Evolutionary conservation across 2,888 invertebrate species (phyloP).

Genomic region (Phytoseiulus persimilis): DNA sequence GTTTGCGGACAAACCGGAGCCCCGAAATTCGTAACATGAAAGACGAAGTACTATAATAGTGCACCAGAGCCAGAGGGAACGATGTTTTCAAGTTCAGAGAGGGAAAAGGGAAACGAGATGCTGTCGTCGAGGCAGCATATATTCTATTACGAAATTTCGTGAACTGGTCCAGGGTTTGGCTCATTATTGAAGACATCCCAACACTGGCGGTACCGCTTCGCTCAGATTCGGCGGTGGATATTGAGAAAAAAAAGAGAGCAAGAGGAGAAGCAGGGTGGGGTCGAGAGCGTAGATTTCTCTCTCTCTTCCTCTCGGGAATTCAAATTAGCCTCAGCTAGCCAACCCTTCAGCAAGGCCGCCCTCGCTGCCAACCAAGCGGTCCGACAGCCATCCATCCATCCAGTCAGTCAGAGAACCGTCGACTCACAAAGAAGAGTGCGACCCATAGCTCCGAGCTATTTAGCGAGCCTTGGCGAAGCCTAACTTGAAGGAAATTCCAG

Average conservation of each 20-base stretch:
- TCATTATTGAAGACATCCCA: not conserved
- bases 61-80: no score
- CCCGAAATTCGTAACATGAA: no score
- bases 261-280: not conserved
- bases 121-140: not conserved
- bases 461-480: not conserved
- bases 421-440: not conserved
- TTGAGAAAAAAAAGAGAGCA: not conserved
- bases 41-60: no score
- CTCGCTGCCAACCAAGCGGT: not conserved
- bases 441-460: constrained; percentile 5
- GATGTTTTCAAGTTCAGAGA: no score
- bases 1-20: no score
- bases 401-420: not conserved
- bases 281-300: not conserved
- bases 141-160: not conserved
- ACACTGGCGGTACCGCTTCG: not conserved
- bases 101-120: not conserved
- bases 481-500: not conserved
- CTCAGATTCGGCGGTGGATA: not conserved
- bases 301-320: not conserved
- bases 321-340: not conserved
- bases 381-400: not conserved
- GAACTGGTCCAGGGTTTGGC: not conserved
- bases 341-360: not conserved